Evolutionary conservation across 2,797 vertebrate species (phyloP).

Genomic region (Chromobotia macracanthus): DNA sequence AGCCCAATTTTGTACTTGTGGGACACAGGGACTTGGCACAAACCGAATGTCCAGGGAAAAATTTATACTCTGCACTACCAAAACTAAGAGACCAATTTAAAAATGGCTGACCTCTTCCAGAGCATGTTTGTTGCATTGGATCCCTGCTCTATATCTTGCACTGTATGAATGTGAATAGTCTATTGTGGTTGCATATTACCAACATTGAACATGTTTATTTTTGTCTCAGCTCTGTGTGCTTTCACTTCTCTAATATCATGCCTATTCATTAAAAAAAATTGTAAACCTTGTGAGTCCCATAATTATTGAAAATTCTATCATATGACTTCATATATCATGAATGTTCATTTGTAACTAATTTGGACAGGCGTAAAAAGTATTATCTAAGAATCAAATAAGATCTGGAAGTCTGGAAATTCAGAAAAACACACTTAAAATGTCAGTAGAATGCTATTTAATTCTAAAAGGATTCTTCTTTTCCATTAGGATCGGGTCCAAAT

Average conservation of each 20-base stretch:
- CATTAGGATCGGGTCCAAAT: too few species aligned
- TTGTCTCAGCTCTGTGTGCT: too few species aligned
- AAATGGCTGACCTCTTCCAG: not conserved
- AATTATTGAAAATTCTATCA: not conserved
- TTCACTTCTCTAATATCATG: too few species aligned
- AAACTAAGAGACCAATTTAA: conserved; percentile 54
- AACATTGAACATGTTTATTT: too few species aligned
- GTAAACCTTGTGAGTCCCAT: not conserved
- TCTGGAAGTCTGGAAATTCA: not conserved
- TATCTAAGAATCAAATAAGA: too few species aligned
- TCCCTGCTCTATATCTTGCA: not conserved
- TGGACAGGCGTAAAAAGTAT: not conserved
- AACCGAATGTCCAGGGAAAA: conserved; percentile 77
- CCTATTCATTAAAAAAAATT: not conserved
- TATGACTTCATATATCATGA: not conserved
- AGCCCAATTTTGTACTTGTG: conserved; percentile 63
- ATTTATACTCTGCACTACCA: conserved; percentile 71
- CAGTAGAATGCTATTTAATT: not conserved
- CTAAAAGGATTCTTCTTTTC: not conserved
- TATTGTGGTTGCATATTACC: not conserved
- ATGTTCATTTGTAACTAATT: not conserved
- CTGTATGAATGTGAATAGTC: not conserved
- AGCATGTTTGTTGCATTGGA: not conserved
- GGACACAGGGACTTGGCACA: conserved; percentile 76
- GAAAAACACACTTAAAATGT: too few species aligned